Conservation (phyloP, 2,888 invertebrate species). For the Caenorhabditis angaria region DNA sequence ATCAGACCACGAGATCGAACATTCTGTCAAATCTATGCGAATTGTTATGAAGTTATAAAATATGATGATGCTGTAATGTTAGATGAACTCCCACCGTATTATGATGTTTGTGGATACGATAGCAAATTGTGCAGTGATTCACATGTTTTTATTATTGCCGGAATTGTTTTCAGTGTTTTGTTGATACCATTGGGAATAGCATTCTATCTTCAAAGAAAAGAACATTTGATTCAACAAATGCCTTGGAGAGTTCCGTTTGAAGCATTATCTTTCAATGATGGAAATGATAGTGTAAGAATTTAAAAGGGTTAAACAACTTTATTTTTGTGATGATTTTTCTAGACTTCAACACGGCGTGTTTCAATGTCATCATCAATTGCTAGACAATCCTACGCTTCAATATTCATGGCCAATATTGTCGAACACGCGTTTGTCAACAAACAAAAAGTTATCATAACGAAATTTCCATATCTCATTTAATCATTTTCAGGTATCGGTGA, state of each 20-base stretch:
- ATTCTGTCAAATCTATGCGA: conserved; percentile 17
- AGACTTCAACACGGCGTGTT: conserved; percentile 28
- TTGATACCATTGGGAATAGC: conserved; percentile 46
- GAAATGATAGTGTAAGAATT: conserved; percentile 3
- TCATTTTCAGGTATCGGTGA: conserved; percentile 43
- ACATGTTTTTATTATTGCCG: conserved; percentile 45
- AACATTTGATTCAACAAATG: conserved; percentile 52
- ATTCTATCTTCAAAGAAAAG: conserved; percentile 54
- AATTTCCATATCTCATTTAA: not conserved
- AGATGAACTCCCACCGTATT: conserved; percentile 41
- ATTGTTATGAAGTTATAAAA: conserved; percentile 27
- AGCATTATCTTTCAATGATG: conserved; percentile 31
- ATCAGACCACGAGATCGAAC: conserved; percentile 15
- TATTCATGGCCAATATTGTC: conserved; percentile 21
- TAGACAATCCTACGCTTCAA: conserved; percentile 30
- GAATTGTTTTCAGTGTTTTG: conserved; percentile 33
- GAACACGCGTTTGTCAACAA: conserved; percentile 28
- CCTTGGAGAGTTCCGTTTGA: conserved; percentile 55
- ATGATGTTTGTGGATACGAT: conserved; percentile 48
- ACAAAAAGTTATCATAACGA: conserved; percentile 2
- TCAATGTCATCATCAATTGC: conserved; percentile 30
- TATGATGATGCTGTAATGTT: not conserved
- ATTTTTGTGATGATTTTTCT: not conserved
- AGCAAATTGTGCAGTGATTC: conserved; percentile 45
- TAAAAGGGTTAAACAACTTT: not conserved